phyloP scores from a whole-genome alignment of 2,113 vertebrate genomes.

The Pelodiscus sinensis region DNA sequence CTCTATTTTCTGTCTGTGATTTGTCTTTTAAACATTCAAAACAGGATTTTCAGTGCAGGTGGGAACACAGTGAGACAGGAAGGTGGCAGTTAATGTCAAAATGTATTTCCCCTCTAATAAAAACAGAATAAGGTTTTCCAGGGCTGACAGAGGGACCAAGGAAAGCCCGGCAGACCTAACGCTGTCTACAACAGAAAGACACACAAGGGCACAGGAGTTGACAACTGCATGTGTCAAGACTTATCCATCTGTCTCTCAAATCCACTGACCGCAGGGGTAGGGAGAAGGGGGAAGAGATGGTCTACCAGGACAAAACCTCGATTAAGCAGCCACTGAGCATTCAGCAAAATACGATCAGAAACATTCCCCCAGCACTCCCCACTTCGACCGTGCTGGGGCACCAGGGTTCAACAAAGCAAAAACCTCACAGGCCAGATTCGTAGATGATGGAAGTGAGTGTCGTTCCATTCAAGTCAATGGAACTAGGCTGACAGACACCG shows the following conservation, averaged over 20 bases:
- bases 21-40: constrained; percentile 33
- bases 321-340: background rate
- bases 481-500: background rate
- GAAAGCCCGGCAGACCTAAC: background rate
- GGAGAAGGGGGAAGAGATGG: background rate
- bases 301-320: background rate
- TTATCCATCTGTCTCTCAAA: accelerated
- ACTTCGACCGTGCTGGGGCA: background rate
- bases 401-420: background rate
- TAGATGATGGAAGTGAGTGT: background rate
- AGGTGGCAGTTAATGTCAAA: background rate
- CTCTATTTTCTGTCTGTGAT: constrained; percentile 41
- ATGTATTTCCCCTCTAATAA: background rate
- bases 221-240: accelerated
- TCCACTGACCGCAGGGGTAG: background rate
- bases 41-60: background rate
- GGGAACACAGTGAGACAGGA: background rate
- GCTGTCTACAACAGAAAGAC: background rate
- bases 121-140: constrained; percentile 19
- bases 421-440: background rate
- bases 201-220: background rate
- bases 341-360: background rate
- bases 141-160: background rate
- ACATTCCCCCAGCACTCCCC: background rate
- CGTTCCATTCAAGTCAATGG: background rate